These are phyloP conservation scores for Myzus persicae DNA, from an alignment of 1,140 invertebrate species.

Conservation along the genomic window DNA sequence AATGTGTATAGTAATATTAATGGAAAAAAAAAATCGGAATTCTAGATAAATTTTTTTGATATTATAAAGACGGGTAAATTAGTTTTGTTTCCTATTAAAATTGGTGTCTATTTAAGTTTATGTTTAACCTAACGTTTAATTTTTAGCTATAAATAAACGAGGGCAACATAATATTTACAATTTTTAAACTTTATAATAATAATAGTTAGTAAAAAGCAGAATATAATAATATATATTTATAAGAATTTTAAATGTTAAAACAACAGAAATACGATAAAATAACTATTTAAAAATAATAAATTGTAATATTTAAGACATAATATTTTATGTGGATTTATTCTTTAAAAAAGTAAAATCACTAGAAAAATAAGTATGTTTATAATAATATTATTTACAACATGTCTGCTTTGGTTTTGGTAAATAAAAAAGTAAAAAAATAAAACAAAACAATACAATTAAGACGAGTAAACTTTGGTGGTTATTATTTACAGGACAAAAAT, in stretches of 20 bases:
- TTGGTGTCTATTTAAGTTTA: conserved; percentile 18
- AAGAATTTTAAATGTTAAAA: conserved; percentile 13
- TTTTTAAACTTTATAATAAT: conserved; percentile 34
- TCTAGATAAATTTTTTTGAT: neutral
- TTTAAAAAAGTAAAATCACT: conserved; percentile 45
- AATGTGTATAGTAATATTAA: neutral
- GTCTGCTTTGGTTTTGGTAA: neutral
- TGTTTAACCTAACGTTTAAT: neutral
- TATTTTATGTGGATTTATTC: conserved; percentile 28
- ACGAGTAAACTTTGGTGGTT: neutral
- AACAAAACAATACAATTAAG: conserved; percentile 22
- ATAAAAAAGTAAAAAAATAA: conserved; percentile 46
- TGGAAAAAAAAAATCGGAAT: neutral
- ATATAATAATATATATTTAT: neutral
- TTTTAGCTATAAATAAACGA: conserved; percentile 13
- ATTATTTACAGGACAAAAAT: conserved; percentile 47
- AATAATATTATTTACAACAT: conserved; percentile 45
- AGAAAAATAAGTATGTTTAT: conserved; percentile 52
- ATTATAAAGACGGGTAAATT: neutral
- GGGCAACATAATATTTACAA: neutral
- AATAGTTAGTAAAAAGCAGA: conserved; percentile 45
- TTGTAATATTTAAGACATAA: conserved; percentile 29
- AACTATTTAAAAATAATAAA: conserved; percentile 16
- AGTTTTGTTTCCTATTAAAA: neutral
- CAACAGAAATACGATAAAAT: conserved; percentile 2